Percentiles rank a stretch among this genome's conserved stretches.
These are phyloP conservation scores for Tenthredo amoena DNA, from an alignment of 2,888 invertebrate species.

Conservation along the genomic window DNA sequence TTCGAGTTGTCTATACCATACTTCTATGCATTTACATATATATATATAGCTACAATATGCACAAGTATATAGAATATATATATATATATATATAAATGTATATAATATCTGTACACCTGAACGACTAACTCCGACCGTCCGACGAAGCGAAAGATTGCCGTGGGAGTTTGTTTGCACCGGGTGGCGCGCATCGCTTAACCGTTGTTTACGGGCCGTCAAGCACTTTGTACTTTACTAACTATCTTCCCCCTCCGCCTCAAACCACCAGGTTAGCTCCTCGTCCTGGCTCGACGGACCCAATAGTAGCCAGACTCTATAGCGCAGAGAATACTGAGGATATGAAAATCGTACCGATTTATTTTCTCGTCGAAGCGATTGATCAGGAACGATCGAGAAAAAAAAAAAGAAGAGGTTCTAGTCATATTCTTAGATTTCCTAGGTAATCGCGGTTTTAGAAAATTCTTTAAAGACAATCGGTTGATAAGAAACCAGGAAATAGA, in stretches of 20 bases:
- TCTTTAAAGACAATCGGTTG: too few species aligned
- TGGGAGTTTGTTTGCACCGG: slow-evolving; percentile 56
- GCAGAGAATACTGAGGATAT: neutral
- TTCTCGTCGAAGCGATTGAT: neutral
- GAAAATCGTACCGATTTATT: too few species aligned
- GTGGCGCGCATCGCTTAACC: slow-evolving; percentile 69
- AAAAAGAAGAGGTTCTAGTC: neutral
- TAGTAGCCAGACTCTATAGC: neutral
- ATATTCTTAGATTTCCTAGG: neutral
- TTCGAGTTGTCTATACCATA: slow-evolving; percentile 24
- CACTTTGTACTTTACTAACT: slow-evolving; percentile 72
- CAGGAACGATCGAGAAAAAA: neutral
- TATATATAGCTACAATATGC: neutral
- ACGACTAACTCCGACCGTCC: slow-evolving; percentile 24
- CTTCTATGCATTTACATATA: neutral
- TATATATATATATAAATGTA: neutral
- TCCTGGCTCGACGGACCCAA: neutral
- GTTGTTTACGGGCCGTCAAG: slow-evolving; percentile 73
- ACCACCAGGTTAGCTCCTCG: slow-evolving; percentile 8
- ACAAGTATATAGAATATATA: neutral
- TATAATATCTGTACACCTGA: slow-evolving; percentile 14
- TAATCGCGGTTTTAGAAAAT: neutral
- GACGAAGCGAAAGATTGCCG: slow-evolving; percentile 52
- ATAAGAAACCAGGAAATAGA: neutral
- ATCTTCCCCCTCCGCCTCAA: slow-evolving; percentile 59